Conservation (phyloP, 2,888 invertebrate species). For the Hanleya hanleyi region DNA sequence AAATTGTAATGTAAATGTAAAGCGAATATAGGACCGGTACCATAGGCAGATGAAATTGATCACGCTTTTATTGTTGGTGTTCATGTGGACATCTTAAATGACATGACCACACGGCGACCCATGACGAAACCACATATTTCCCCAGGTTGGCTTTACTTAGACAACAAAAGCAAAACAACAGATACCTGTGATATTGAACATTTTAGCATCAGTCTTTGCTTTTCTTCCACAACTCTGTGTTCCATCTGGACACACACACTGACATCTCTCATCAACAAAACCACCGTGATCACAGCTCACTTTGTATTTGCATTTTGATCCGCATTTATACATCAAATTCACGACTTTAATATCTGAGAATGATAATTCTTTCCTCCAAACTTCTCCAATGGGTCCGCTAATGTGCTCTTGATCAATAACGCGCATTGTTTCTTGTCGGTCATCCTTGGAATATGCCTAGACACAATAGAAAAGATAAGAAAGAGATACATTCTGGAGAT, state of each 20-base stretch:
- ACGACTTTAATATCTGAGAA: conserved; percentile 62
- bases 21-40: no score
- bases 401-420: no score
- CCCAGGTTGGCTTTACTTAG: no score
- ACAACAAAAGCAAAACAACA: no score
- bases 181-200: no score
- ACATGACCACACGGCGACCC: no score
- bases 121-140: no score
- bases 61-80: no score
- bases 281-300: conserved; percentile 48
- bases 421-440: conserved; percentile 55
- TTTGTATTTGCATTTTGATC: conserved; percentile 46
- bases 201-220: background rate
- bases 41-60: no score
- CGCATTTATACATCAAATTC: conserved; percentile 64
- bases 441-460: conserved; percentile 64
- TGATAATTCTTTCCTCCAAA: conserved; percentile 60
- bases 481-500: background rate
- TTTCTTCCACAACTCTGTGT: conserved; percentile 44
- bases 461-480: background rate
- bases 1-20: no score
- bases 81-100: no score
- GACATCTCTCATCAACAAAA: conserved; percentile 62
- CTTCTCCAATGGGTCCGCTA: conserved; percentile 57
- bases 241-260: conserved; percentile 63